A percentile compares a stretch with the other conserved stretches of the same genome.
Conservation (phyloP, 2,888 invertebrate species). For the Notocelia uddmanniana region DNA sequence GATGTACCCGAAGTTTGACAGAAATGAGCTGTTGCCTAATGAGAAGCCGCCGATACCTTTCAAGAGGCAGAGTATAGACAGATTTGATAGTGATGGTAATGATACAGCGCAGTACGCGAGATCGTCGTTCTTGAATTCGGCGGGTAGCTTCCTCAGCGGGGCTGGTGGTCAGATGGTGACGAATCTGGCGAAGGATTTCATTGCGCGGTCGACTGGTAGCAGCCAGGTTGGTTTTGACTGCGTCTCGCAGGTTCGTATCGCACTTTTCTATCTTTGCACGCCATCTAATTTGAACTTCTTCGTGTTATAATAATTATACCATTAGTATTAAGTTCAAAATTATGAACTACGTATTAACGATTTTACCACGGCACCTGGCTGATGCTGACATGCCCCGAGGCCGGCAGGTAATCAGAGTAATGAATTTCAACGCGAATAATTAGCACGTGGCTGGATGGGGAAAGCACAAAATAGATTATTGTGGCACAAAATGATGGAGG, state of each 20-base stretch:
- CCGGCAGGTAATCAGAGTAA: too few relatives aligned
- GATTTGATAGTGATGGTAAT: constrained; percentile 64
- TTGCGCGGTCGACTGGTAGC: constrained; percentile 88
- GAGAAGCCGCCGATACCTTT: constrained; percentile 68
- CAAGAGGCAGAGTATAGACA: constrained; percentile 62
- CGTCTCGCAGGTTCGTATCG: constrained; percentile 82
- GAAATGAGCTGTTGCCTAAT: constrained; percentile 69
- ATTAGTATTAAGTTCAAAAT: too few relatives aligned
- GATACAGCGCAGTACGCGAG: constrained; percentile 67
- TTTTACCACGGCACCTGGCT: too few relatives aligned
- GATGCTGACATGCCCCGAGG: too few relatives aligned
- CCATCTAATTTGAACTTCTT: constrained; percentile 38
- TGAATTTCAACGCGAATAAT: too few relatives aligned
- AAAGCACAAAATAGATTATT: too few relatives aligned
- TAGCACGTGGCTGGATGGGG: too few relatives aligned
- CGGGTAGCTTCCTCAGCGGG: constrained; percentile 75
- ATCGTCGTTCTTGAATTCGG: constrained; percentile 73
- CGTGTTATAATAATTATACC: too few relatives aligned
- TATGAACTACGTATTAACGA: too few relatives aligned
- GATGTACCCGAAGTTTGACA: constrained; percentile 75
- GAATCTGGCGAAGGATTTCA: constrained; percentile 88
- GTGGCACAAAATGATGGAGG: too few relatives aligned
- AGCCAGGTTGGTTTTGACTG: constrained; percentile 89
- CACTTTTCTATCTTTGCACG: constrained; percentile 71
- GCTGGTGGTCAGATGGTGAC: constrained; percentile 84